Base-by-base conservation (phyloP, 1,140 invertebrate species). In the Drosophila pandora region DNA sequence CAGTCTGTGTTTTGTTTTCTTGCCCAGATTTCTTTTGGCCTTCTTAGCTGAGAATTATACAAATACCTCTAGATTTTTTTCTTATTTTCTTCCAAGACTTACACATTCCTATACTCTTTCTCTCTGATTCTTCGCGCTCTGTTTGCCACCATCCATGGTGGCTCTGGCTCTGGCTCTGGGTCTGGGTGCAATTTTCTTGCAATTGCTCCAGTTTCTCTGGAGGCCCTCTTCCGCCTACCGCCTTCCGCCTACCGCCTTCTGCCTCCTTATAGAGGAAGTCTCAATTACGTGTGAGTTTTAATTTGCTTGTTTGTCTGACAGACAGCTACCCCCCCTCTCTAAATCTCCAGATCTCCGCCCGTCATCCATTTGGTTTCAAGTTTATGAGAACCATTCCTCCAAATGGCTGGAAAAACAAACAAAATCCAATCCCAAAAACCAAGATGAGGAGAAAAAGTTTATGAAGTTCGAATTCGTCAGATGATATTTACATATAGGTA, bases 231-330 rank as follows among this genome's bases (percentile, higher is more conserved):
- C 25, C 25, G 17, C 17, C 17, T 17, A 17, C 17, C 17, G 17
- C 17, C 17, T 17, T 0, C 17, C 17, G 17, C 17, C 17, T 17
- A 0, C 17, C 17, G 17, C 17, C 17, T 17, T 0, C 17, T 1
- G 17, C 8, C 55, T 45, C 45, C 54, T 45, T 76, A 80, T 84
- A 77, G 76, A 84, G 81, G 81, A 84, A 84, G 82, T 84, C 76
- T 84, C 81, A 84, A 84, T 84, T 84, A 84, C 73, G 81, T 69
- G 60, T 62, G 63, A 76, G 71, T 60, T 53, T 65, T 68, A 71
- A 71, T 68, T 73, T 81, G 58, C 63, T 71, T 56, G 80, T 82
- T 74, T 57, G 74, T 82, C 73, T 71, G 72, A 74, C 77, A 79
- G 62, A 67, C 57, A 58, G 59, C 58, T 71, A 8, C 6, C 48